Conservation (phyloP, 2,888 invertebrate species). For the Drosophila meridiana region DNA sequence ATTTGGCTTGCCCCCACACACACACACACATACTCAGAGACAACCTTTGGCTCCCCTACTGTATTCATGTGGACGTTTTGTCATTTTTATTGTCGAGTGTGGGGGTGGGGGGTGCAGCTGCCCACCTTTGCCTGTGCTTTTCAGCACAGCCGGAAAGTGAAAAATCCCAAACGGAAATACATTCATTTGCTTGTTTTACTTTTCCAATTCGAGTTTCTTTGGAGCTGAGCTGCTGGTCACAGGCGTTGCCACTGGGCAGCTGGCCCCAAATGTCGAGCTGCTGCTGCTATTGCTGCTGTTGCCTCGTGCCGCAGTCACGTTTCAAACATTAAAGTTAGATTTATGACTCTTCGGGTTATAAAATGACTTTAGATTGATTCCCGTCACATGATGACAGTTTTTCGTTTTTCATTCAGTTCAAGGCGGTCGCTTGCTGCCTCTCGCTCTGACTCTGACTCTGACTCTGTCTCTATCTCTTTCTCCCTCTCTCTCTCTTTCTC, state of each 20-base stretch:
- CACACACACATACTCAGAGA: too few relatives aligned
- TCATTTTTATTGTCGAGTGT: slow-evolving; percentile 68
- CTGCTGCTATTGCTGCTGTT: not conserved
- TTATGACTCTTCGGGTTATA: slow-evolving; percentile 84
- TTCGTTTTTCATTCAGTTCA: slow-evolving; percentile 63
- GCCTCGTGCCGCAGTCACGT: slow-evolving; percentile 82
- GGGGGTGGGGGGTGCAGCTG: slow-evolving; percentile 12
- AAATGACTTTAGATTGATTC: slow-evolving; percentile 84
- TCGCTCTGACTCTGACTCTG: not conserved
- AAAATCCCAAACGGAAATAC: slow-evolving; percentile 82
- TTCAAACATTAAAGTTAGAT: slow-evolving; percentile 83
- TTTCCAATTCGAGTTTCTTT: slow-evolving; percentile 69
- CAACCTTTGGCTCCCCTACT: not conserved
- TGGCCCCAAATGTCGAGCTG: slow-evolving; percentile 6
- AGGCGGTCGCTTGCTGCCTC: slow-evolving; percentile 21
- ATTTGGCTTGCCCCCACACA: slow-evolving; percentile 43
- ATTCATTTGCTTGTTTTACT: slow-evolving; percentile 82
- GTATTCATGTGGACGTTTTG: slow-evolving; percentile 56
- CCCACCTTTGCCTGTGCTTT: slow-evolving; percentile 49
- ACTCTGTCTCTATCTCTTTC: not conserved
- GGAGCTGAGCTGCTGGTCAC: slow-evolving; percentile 26
- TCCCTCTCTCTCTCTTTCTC: not conserved
- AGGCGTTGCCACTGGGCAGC: slow-evolving; percentile 33
- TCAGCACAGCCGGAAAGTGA: slow-evolving; percentile 75
- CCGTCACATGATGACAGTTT: slow-evolving; percentile 83